These are phyloP conservation scores for Drosophila insularis DNA, from an alignment of 1,140 invertebrate genomes.

Conservation along the genomic window DNA sequence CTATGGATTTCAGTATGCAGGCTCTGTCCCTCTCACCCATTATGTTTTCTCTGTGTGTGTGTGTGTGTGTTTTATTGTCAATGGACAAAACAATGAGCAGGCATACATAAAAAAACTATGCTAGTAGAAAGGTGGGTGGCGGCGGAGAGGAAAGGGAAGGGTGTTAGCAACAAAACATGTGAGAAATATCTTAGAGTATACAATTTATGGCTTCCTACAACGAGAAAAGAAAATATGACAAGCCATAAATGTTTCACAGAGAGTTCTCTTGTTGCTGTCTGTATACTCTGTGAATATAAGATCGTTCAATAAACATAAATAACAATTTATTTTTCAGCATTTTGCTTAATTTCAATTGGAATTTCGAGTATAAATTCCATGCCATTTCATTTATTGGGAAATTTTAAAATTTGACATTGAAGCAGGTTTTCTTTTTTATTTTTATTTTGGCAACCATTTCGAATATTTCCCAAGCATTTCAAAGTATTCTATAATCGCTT, in stretches of 20 bases:
- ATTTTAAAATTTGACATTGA: slow-evolving; percentile 33
- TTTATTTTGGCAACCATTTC: slow-evolving; percentile 60
- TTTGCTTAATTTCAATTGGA: slow-evolving; percentile 51
- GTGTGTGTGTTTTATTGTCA: slow-evolving; percentile 58
- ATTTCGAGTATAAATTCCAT: slow-evolving; percentile 47
- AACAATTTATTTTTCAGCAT: slow-evolving; percentile 72
- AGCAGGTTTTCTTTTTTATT: slow-evolving; percentile 34
- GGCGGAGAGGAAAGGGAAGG: background rate
- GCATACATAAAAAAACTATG: slow-evolving; percentile 22
- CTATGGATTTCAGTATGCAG: slow-evolving; percentile 5
- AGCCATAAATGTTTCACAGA: slow-evolving; percentile 58
- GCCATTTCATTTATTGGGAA: slow-evolving; percentile 49
- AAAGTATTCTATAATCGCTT: slow-evolving; percentile 15
- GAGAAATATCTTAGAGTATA: slow-evolving; percentile 45
- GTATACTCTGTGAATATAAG: slow-evolving; percentile 44
- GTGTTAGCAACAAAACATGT: slow-evolving; percentile 29
- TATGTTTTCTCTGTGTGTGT: background rate
- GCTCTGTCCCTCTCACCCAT: slow-evolving; percentile 9
- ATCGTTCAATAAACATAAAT: slow-evolving; percentile 80
- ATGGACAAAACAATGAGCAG: slow-evolving; percentile 64
- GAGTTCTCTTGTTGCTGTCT: slow-evolving; percentile 45
- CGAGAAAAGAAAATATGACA: slow-evolving; percentile 56
- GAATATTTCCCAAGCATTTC: slow-evolving; percentile 67
- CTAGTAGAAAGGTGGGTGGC: background rate
- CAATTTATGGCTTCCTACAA: slow-evolving; percentile 75